phyloP scores from a whole-genome alignment of 2,113 vertebrate genomes.

The Pseudorhombus dupliciocellatus region DNA sequence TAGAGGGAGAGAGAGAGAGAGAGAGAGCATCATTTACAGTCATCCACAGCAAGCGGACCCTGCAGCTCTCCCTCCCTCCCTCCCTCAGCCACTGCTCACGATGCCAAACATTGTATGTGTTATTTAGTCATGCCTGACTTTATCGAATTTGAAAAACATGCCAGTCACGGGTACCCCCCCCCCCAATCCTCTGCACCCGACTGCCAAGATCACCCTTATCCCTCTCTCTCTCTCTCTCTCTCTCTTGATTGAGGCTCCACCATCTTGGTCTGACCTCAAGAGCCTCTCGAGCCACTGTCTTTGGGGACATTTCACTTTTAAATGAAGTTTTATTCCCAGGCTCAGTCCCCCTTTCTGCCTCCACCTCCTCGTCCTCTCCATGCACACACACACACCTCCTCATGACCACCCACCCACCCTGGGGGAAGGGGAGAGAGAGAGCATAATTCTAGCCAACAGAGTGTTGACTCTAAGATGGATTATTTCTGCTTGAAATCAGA shows the following conservation, averaged over 20 bases:
- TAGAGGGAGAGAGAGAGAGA: slow-evolving; percentile 30
- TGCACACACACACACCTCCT: slow-evolving; percentile 16
- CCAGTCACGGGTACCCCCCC: slow-evolving; percentile 63
- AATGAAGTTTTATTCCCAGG: slow-evolving; percentile 70
- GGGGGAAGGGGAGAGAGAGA: slow-evolving; percentile 50
- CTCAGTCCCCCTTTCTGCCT: neutral
- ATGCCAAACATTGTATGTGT: slow-evolving; percentile 78
- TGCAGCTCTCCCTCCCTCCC: slow-evolving; percentile 31
- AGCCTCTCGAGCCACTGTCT: slow-evolving; percentile 54
- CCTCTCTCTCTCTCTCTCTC: slow-evolving; percentile 3
- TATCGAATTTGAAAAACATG: slow-evolving; percentile 80
- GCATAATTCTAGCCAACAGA: slow-evolving; percentile 74
- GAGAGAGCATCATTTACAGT: slow-evolving; percentile 74
- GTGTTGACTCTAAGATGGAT: slow-evolving; percentile 78
- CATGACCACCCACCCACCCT: slow-evolving; percentile 49
- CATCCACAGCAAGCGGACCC: slow-evolving; percentile 53
- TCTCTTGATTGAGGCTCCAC: slow-evolving; percentile 26
- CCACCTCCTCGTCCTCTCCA: neutral
- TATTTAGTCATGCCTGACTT: slow-evolving; percentile 83
- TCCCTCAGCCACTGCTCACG: slow-evolving; percentile 57
- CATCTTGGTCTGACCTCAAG: slow-evolving; percentile 59
- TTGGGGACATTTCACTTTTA: slow-evolving; percentile 69
- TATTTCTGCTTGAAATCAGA: slow-evolving; percentile 79
- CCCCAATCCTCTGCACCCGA: slow-evolving; percentile 1
- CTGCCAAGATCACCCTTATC: slow-evolving; percentile 31